These are phyloP conservation scores for Gopherus evgoodei DNA, from an alignment of 2,113 vertebrate genomes.

Conservation along the genomic window DNA sequence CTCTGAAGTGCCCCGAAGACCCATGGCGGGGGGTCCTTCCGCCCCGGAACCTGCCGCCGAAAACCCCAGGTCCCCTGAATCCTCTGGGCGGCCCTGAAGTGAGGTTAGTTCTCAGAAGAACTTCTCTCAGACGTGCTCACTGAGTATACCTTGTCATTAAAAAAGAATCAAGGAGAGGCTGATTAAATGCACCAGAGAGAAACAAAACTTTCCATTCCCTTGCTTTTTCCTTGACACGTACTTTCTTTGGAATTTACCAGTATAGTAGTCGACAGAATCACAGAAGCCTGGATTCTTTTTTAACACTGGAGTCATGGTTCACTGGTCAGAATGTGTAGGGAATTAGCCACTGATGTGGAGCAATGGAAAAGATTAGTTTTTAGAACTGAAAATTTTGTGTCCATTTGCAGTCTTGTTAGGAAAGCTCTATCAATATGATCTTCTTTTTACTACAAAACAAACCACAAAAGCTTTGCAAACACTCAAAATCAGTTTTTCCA, in stretches of 20 bases:
- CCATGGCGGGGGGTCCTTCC: no score
- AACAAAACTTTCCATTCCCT: constrained; percentile 61
- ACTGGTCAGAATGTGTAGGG: constrained; percentile 47
- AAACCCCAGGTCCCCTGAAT: no score
- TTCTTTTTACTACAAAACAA: neutral
- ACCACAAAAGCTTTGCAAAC: neutral
- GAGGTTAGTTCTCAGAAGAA: neutral
- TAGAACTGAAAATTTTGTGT: constrained; percentile 6
- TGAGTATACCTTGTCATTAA: constrained; percentile 26
- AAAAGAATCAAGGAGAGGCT: constrained; percentile 48
- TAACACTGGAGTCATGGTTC: constrained; percentile 60
- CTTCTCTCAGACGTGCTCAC: constrained; percentile 37
- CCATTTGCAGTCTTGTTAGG: neutral
- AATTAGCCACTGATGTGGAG: constrained; percentile 56
- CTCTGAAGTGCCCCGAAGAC: no score
- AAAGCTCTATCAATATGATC: neutral
- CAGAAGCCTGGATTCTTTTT: constrained; percentile 57
- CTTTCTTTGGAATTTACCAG: constrained; percentile 46
- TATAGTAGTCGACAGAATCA: constrained; percentile 58
- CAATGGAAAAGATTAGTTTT: constrained; percentile 46
- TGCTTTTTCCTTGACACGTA: constrained; percentile 57
- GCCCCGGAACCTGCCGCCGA: no score
- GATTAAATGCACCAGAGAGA: constrained; percentile 56
- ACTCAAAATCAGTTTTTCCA: constrained; percentile 1
- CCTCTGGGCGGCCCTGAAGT: neutral